Evolutionary conservation across 2,797 vertebrate genomes (phyloP), one percentile per base, ranked within the genome.

Genomic region (Mus caroli): DNA sequence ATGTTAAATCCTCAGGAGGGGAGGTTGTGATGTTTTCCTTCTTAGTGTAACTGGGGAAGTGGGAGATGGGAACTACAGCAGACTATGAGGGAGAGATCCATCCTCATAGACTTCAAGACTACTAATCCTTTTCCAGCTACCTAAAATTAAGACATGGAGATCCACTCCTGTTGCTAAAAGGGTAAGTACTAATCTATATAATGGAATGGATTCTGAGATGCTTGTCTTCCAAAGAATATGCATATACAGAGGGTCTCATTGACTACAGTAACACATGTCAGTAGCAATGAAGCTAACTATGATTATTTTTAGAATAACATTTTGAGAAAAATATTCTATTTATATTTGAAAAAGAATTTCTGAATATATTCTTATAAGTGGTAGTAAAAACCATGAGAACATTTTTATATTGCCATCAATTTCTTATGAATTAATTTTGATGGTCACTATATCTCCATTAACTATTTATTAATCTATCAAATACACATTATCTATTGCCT

Each of bases 351-450:
- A 79, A 85, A 56, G 13, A 67, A 80, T 37, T 93, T 91, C 22
- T 88, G 31, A 90, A 92, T 54, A 58, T 20, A 73, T 90, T 90
- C 52, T 9, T 56, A 28, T 69, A 58, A 90, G 8, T 40, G 82
- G 2, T 69, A 93, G 88, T 91, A 94, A 90, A 88, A 92, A 85
- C 75, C 88, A 85, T 67, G 71, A 84, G 67, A 58, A 62, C 13
- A 73, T 31, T 87, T 46, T 22, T 34, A 8, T 67, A 46, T 75
- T 46, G 10, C 17, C 77, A 92, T 9, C 13, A 37, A 34, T 71
- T 95, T 78, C 87, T 69, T 26, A 78, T 84, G 22, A 90, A 85
- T 75, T 78, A 88, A 62, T 84, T 92, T 91, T 76, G 43, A 64
- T 92, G 24, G 4, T 88, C 31, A 79, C 69, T 67, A n/a, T 90